These are phyloP conservation scores for Paguma larvata DNA, from an alignment of 2,797 vertebrate genomes.

Conservation along the genomic window DNA sequence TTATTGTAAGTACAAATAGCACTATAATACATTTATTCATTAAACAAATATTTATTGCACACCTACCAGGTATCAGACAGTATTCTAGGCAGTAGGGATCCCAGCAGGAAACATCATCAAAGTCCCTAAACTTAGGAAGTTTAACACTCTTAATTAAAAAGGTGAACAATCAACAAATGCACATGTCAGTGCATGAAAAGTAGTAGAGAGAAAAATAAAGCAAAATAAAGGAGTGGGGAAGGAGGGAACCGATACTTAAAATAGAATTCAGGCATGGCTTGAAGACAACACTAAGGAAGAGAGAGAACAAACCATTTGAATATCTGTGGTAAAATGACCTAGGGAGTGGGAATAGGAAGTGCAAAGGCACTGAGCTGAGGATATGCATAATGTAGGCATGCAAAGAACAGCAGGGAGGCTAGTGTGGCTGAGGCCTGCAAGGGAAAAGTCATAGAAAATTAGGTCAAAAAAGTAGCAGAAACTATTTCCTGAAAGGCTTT, in stretches of 20 bases:
- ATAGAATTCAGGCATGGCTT: neutral
- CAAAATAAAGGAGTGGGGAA: neutral
- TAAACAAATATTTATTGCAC: neutral
- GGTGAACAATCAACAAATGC: neutral
- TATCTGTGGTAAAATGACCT: neutral
- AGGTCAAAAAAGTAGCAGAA: neutral
- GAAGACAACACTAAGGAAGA: neutral
- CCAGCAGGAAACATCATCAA: neutral
- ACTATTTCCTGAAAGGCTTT: neutral
- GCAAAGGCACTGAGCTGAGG: neutral
- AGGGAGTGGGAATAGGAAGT: neutral
- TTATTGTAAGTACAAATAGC: neutral
- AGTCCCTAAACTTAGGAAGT: neutral
- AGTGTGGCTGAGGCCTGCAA: neutral
- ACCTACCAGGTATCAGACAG: neutral
- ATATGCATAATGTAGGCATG: neutral
- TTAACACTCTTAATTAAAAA: neutral
- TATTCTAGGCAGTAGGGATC: neutral
- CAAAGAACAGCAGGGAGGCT: neutral
- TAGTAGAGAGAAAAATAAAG: neutral
- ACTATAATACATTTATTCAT: neutral
- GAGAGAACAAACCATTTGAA: neutral
- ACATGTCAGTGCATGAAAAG: neutral
- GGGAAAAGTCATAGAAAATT: neutral
- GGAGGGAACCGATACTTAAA: neutral